phyloP scores from a whole-genome alignment of 1,140 invertebrate species.

The Drosophila pseudoobscura region DNA sequence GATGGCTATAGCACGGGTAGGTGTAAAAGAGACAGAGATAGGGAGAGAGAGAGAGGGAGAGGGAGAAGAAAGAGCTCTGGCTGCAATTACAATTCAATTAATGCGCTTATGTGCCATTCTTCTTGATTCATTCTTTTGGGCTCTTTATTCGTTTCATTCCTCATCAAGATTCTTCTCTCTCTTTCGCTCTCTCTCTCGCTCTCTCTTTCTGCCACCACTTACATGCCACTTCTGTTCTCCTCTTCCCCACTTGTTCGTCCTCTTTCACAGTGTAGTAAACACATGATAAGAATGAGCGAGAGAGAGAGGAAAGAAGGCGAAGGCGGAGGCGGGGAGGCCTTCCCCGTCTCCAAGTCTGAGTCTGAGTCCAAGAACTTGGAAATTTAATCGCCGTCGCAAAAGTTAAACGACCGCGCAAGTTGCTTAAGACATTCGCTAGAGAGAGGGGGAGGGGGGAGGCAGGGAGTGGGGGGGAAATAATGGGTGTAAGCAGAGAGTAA shows the following conservation, averaged over 20 bases:
- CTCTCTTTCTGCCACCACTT: slow-evolving; percentile 18
- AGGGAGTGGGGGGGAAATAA: neutral
- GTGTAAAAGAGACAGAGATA: neutral
- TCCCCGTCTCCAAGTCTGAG: neutral
- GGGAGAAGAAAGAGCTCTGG: slow-evolving; percentile 12
- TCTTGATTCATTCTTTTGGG: slow-evolving; percentile 5
- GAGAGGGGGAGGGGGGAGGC: neutral
- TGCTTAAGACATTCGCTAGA: slow-evolving; percentile 37
- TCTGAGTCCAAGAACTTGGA: slow-evolving; percentile 67
- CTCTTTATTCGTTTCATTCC: too few species aligned
- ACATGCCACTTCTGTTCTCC: slow-evolving; percentile 1
- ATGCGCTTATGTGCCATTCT: slow-evolving; percentile 72
- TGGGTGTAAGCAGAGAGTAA: too few species aligned
- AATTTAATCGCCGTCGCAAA: slow-evolving; percentile 72
- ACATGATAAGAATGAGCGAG: slow-evolving; percentile 59
- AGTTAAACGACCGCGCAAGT: slow-evolving; percentile 80
- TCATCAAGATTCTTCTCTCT: slow-evolving; percentile 15
- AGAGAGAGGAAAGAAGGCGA: slow-evolving; percentile 13
- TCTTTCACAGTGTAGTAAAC: slow-evolving; percentile 68
- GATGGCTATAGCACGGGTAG: neutral
- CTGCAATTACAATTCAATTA: slow-evolving; percentile 81
- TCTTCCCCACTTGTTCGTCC: too few species aligned
- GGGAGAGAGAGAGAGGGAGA: neutral
- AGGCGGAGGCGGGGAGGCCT: slow-evolving; percentile 17
- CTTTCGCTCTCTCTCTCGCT: slow-evolving; percentile 13